Base-by-base conservation (phyloP, 1,140 invertebrate species). In the Megathymus violae region DNA sequence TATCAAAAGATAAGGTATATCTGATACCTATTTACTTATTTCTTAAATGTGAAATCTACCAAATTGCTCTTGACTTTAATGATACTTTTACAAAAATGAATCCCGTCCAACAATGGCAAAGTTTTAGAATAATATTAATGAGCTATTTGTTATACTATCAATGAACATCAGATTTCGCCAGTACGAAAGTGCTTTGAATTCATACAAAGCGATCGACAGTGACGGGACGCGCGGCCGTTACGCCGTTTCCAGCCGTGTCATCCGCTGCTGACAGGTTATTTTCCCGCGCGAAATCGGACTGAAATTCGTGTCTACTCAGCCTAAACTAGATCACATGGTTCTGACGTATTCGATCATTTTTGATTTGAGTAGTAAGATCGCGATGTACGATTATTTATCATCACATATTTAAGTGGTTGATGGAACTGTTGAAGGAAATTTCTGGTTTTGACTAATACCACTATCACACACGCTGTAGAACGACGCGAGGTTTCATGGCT, bases 151-250 rank as follows among this genome's bases (percentile, higher is more conserved):
- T 25, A 25, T 25, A 25, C 3, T 3, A 25, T 25, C 6, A 3
- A 3, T 31, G 7, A 31, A 31, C 3, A 9, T 31, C 1, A 7
- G 1, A 62, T 44, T 61, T 50, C 38, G 58, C 48, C 15, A 46
- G 52, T 50, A 62, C 69, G 71, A 72, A 77, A 54, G 13, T 3
- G 17, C n/a, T 15, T 19, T 41, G 40, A 80, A 80, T 80, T 70
- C 69, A 69, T 73, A 71, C 64, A 65, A 43, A 68, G 64, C 69
- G 71, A 82, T 74, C 79, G 83, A 83, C 80, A 73, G 62, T 80
- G 80, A 81, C 68, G 65, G 67, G 80, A 83, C 80, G 80, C 63
- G 78, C 62, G 69, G 60, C 71, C 69, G 76, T 79, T 66, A 71
- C 58, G 52, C 47, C 63, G 76, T 65, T 75, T 71, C 62, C 74